A percentile compares a stretch with the other conserved stretches of the same genome.
Evolutionary conservation across 2,113 vertebrate genomes (phyloP).

Genomic region (Pipra filicauda): DNA sequence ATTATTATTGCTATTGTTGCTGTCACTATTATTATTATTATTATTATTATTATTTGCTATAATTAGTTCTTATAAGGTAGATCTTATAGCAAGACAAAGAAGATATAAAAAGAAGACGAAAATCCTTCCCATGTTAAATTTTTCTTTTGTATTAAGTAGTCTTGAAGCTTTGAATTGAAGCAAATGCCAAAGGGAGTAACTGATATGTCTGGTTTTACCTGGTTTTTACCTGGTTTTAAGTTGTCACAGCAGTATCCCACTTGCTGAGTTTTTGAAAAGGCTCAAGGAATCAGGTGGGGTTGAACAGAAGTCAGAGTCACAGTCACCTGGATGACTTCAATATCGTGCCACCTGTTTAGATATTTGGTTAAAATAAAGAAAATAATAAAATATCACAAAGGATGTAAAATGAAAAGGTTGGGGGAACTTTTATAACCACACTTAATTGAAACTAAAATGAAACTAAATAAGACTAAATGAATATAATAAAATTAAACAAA

Average conservation of each 20-base stretch:
- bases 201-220: not conserved
- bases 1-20: no score
- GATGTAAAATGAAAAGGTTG: not conserved
- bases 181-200: not conserved
- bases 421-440: not conserved
- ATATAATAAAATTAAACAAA: not conserved
- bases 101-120: not conserved
- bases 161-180: not conserved
- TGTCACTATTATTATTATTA: not conserved
- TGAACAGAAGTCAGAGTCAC: not conserved
- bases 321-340: accelerated
- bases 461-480: not conserved
- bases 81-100: not conserved
- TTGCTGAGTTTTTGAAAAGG: not conserved
- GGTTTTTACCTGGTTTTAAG: not conserved
- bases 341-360: not conserved
- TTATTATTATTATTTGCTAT: not conserved
- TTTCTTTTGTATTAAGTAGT: not conserved
- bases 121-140: accelerated
- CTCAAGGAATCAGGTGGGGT: not conserved
- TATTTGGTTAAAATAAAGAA: not conserved
- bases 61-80: not conserved
- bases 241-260: not conserved
- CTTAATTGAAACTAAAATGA: not conserved
- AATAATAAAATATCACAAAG: not conserved